Evolutionary conservation across 2,888 invertebrate species (phyloP).

Genomic region (Euzetes globulus): DNA sequence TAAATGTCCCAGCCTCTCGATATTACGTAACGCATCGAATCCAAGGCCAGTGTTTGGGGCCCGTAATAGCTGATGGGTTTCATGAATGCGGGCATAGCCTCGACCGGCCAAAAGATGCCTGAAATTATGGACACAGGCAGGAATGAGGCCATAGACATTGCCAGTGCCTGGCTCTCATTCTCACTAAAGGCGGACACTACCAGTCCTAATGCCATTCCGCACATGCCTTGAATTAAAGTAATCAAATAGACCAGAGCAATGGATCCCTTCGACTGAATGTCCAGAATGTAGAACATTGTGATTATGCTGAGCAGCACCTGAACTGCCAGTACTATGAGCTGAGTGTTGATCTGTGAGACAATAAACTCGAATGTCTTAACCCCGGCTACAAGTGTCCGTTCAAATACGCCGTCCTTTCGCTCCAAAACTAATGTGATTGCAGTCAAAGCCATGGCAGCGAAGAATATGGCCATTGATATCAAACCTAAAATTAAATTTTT

Average conservation of each 20-base stretch:
- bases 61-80: slow-evolving; percentile 61
- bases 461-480: slow-evolving; percentile 65
- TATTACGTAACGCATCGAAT: slow-evolving; percentile 65
- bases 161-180: slow-evolving; percentile 28
- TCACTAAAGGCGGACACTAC: slow-evolving; percentile 56
- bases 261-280: slow-evolving; percentile 83
- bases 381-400: slow-evolving; percentile 87
- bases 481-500: slow-evolving; percentile 7
- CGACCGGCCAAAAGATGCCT: slow-evolving; percentile 92
- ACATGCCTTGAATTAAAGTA: slow-evolving; percentile 79
- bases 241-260: slow-evolving; percentile 72
- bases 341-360: slow-evolving; percentile 84
- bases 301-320: slow-evolving; percentile 80
- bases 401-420: slow-evolving; percentile 78
- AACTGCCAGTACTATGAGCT: slow-evolving; percentile 89
- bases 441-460: slow-evolving; percentile 89
- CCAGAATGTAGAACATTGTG: slow-evolving; percentile 65
- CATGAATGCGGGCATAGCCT: slow-evolving; percentile 80
- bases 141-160: slow-evolving; percentile 30
- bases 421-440: slow-evolving; percentile 84
- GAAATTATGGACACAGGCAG: slow-evolving; percentile 30
- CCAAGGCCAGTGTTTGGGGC: slow-evolving; percentile 71
- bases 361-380: slow-evolving; percentile 84
- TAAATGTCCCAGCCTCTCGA: slow-evolving; percentile 63
- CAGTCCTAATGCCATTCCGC: slow-evolving; percentile 94